Conservation (phyloP, 2,888 invertebrate genomes). For the Cerastis rubricosa region DNA sequence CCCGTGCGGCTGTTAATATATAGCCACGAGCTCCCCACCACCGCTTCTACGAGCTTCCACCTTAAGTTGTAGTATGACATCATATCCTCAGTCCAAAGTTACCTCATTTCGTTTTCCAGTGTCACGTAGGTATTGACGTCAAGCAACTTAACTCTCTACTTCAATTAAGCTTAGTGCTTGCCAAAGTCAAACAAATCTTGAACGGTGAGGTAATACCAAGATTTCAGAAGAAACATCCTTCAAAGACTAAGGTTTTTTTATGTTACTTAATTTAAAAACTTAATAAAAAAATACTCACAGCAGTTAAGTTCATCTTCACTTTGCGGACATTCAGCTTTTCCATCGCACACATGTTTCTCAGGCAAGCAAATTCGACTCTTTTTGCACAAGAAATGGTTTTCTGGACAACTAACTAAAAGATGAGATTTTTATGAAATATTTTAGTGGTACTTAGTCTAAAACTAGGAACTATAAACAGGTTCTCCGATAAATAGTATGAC, state of each 20-base stretch:
- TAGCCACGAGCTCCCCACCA: too few species aligned
- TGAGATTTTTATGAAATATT: conserved; percentile 35
- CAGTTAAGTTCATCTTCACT: conserved; percentile 95
- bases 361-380: conserved; percentile 92
- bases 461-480: too few species aligned
- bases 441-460: not conserved
- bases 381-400: conserved; percentile 92
- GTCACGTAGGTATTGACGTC: not conserved
- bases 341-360: conserved; percentile 92
- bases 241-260: too few species aligned
- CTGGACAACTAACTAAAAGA: conserved; percentile 90
- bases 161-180: not conserved
- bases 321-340: conserved; percentile 91
- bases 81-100: not conserved
- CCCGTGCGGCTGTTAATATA: too few species aligned
- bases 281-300: conserved; percentile 89
- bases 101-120: not conserved
- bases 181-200: not conserved
- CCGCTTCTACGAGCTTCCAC: too few species aligned
- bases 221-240: not conserved
- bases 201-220: not conserved
- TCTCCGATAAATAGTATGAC: too few species aligned
- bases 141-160: not conserved
- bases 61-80: too few species aligned
- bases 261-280: not conserved